A percentile compares a stretch with the other conserved stretches of the same genome.
Evolutionary conservation across 1,140 invertebrate species (phyloP).

Genomic region (Drosophila ananassae): DNA sequence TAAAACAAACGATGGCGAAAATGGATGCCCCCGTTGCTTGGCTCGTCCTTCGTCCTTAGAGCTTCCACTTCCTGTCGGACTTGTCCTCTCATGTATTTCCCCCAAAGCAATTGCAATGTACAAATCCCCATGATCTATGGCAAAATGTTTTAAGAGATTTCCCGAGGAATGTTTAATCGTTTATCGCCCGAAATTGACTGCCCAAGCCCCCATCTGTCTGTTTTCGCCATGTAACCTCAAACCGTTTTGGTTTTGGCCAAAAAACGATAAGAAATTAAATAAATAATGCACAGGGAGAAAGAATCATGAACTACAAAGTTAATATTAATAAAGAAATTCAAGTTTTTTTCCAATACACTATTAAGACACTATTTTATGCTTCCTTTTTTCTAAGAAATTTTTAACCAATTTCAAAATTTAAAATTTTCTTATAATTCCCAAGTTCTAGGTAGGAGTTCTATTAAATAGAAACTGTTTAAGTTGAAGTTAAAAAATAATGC

Average conservation of each 20-base stretch:
- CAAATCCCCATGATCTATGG: slow-evolving; percentile 47
- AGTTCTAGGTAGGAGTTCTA: too few species aligned
- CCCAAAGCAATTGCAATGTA: slow-evolving; percentile 26
- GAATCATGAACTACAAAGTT: not conserved
- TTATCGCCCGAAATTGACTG: slow-evolving; percentile 19
- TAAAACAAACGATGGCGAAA: slow-evolving; percentile 64
- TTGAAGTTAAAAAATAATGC: too few species aligned
- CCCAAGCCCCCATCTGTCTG: not conserved
- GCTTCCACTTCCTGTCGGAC: not conserved
- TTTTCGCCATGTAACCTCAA: not conserved
- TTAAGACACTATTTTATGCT: too few species aligned
- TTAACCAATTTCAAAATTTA: too few species aligned
- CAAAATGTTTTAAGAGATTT: slow-evolving; percentile 26
- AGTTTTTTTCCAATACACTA: too few species aligned
- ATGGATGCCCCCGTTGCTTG: slow-evolving; percentile 10
- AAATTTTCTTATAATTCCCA: too few species aligned
- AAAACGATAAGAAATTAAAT: slow-evolving; percentile 3
- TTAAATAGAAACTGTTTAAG: too few species aligned
- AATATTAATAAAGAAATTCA: too few species aligned
- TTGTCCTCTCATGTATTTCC: not conserved
- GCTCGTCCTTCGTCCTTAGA: not conserved
- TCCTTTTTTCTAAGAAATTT: too few species aligned
- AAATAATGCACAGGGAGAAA: not conserved
- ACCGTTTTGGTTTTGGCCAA: not conserved
- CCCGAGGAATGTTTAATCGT: slow-evolving; percentile 33